Percentiles rank a stretch among this genome's conserved stretches.
Evolutionary conservation across 2,888 invertebrate species (phyloP).

Genomic region (Drosophila atripex): DNA sequence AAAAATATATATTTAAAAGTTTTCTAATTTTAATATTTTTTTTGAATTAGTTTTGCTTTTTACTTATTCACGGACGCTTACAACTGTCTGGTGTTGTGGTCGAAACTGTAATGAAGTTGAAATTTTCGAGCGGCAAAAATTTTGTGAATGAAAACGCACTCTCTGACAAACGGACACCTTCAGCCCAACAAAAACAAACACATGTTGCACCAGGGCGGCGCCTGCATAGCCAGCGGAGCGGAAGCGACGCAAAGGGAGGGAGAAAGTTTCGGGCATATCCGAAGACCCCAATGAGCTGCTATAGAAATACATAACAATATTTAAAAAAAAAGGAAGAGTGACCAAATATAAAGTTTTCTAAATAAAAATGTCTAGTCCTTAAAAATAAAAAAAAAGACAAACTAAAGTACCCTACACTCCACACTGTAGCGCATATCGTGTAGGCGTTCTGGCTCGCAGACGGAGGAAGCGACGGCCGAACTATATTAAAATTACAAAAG

Average conservation of each 20-base stretch:
- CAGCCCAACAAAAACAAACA: constrained; percentile 38
- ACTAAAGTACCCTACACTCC: neutral
- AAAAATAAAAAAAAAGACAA: neutral
- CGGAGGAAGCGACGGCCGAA: constrained; percentile 54
- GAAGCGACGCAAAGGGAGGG: constrained; percentile 32
- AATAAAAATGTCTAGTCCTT: too few relatives aligned
- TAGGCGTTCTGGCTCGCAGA: constrained; percentile 59
- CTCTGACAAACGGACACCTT: constrained; percentile 23
- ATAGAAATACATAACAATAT: neutral
- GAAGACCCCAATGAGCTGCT: neutral
- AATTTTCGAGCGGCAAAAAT: constrained; percentile 41
- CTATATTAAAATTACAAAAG: constrained; percentile 48
- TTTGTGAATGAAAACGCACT: constrained; percentile 58
- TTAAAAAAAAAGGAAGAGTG: too few relatives aligned
- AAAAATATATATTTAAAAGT: neutral
- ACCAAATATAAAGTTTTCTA: too few relatives aligned
- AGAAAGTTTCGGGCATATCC: constrained; percentile 48
- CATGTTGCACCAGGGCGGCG: constrained; percentile 72
- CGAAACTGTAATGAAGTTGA: constrained; percentile 28
- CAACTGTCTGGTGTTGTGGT: neutral
- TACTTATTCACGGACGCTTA: neutral
- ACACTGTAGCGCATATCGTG: constrained; percentile 54
- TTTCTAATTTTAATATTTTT: neutral
- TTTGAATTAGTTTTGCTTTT: neutral
- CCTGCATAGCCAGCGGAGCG: constrained; percentile 41